Percentiles rank a stretch among this genome's conserved stretches.
These are phyloP conservation scores for Trachops cirrhosus DNA, from an alignment of 2,797 vertebrate species.

Conservation along the genomic window DNA sequence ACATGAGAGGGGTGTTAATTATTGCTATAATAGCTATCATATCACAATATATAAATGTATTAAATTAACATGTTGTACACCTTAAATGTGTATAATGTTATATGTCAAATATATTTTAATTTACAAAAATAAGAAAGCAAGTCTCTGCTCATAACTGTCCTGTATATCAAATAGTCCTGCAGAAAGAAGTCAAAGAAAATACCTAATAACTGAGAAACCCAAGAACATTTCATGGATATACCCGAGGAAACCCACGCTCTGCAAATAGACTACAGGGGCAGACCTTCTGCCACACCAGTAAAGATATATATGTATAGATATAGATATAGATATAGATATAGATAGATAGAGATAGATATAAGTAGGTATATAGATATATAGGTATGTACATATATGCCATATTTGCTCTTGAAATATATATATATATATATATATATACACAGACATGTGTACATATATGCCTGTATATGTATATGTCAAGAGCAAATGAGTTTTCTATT, in stretches of 20 bases:
- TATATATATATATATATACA: too few relatives aligned
- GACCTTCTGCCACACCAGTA: neutral
- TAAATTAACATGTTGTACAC: neutral
- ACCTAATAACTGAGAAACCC: neutral
- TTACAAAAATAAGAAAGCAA: neutral
- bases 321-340: too few relatives aligned
- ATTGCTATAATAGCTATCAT: neutral
- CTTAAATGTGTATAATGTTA: neutral
- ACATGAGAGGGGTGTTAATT: neutral
- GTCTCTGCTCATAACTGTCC: neutral
- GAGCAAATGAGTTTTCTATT: neutral
- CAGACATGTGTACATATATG: too few relatives aligned
- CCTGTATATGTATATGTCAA: neutral
- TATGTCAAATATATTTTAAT: neutral
- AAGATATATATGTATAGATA: neutral
- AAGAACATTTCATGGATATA: neutral
- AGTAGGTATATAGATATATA: too few relatives aligned
- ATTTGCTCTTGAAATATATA: too few relatives aligned
- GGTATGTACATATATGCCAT: too few relatives aligned
- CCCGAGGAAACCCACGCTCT: neutral
- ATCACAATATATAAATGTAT: neutral
- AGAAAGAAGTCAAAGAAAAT: conserved; percentile 3
- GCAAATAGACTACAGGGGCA: neutral
- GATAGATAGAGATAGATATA: too few relatives aligned
- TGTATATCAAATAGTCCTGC: neutral